phyloP scores from a whole-genome alignment of 2,797 vertebrate species.

The Takifugu rubripes region DNA sequence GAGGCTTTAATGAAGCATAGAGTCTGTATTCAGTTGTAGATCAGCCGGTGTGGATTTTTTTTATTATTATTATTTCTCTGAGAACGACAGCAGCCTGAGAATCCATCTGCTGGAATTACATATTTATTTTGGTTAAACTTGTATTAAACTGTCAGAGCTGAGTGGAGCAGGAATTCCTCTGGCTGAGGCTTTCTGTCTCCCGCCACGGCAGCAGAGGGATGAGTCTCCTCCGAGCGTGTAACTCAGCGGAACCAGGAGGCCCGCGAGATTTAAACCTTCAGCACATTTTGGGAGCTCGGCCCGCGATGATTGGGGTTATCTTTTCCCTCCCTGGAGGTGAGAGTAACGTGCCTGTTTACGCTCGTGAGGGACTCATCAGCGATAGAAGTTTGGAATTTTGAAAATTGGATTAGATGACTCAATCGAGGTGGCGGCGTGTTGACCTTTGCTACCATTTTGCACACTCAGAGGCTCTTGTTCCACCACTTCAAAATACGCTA shows the following conservation, averaged over 20 bases:
- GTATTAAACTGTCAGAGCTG: no score
- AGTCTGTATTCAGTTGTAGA: conserved; percentile 99
- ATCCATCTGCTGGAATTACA: no score
- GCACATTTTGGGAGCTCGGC: conserved; percentile 28
- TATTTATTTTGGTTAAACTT: no score
- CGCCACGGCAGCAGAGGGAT: conserved; percentile 31
- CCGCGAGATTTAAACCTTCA: conserved; percentile 18
- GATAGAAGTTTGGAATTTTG: conserved; percentile 33
- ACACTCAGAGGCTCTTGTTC: background rate
- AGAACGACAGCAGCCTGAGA: no score
- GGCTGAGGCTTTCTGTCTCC: conserved; percentile 63
- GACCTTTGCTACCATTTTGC: conserved; percentile 11
- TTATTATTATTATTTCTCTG: conserved; percentile 17
- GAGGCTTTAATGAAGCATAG: conserved; percentile 99
- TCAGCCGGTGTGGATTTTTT: conserved; percentile 78
- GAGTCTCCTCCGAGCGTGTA: no score
- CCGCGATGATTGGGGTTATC: conserved; percentile 4
- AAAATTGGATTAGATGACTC: conserved; percentile 44
- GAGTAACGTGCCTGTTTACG: conserved; percentile 29
- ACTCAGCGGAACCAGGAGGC: conserved; percentile 49
- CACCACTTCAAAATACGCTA: conserved; percentile 8
- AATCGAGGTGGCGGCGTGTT: background rate
- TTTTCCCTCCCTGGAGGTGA: conserved; percentile 7
- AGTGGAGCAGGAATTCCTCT: conserved; percentile 68
- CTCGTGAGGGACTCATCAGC: conserved; percentile 26